These are phyloP conservation scores for Erpornis zantholeuca DNA, from an alignment of 2,113 vertebrate species.

Conservation along the genomic window DNA sequence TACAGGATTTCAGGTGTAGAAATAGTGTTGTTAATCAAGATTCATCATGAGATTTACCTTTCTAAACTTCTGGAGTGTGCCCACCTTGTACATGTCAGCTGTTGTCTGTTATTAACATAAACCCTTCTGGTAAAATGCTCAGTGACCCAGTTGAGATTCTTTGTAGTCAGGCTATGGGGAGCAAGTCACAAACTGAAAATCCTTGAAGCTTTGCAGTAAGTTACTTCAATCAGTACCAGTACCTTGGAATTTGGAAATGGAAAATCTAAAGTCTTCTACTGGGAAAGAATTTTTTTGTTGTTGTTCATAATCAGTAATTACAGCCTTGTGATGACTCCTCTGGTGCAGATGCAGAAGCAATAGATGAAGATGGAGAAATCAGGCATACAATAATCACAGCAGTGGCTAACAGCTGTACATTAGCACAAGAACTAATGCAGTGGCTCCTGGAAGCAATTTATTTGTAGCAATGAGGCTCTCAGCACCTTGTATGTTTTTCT, in stretches of 20 bases:
- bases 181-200: background rate
- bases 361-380: slow-evolving; percentile 4
- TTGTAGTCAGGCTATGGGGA: background rate
- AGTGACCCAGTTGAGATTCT: background rate
- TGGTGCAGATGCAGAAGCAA: slow-evolving; percentile 38
- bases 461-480: background rate
- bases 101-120: background rate
- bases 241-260: background rate
- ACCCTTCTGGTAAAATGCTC: background rate
- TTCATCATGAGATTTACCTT: background rate
- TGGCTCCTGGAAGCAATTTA: slow-evolving; percentile 17
- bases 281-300: background rate
- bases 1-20: background rate
- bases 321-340: background rate
- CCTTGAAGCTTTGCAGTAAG: background rate
- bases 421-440: slow-evolving; percentile 17
- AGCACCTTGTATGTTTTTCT: background rate
- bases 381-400: background rate
- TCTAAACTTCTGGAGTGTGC: background rate
- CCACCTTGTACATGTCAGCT: background rate
- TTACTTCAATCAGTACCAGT: slow-evolving; percentile 17
- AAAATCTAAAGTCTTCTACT: background rate
- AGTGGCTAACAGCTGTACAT: background rate
- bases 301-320: slow-evolving; percentile 47
- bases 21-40: background rate